Conservation (phyloP, 2,113 vertebrate genomes). For the Nestor notabilis region DNA sequence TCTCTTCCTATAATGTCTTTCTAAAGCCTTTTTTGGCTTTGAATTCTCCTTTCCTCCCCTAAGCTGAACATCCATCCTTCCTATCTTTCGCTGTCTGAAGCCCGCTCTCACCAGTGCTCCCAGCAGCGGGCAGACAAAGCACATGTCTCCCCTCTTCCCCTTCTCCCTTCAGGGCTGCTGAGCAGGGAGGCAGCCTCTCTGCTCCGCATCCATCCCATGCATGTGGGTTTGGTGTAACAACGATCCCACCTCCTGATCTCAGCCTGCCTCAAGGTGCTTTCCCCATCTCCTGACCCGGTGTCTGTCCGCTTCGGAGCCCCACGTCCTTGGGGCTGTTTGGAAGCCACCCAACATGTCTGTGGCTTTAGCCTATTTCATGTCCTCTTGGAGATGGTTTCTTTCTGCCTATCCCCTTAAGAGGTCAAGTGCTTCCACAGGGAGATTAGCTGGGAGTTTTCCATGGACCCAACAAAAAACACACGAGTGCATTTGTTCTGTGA, state of each 20-base stretch:
- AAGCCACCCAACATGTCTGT: rapidly evolving
- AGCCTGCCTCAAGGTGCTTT: not conserved
- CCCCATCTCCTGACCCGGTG: not conserved
- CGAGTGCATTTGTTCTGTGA: not conserved
- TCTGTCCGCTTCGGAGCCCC: rapidly evolving
- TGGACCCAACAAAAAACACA: not conserved
- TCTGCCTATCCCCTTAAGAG: not conserved
- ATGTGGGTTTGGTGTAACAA: not conserved
- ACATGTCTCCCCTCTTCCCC: not conserved
- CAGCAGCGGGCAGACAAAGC: not conserved
- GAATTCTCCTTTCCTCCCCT: not conserved
- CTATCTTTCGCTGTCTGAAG: not conserved
- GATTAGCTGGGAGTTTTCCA: not conserved
- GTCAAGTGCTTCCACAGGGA: slow-evolving; percentile 19
- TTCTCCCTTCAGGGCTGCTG: not conserved
- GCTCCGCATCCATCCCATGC: not conserved
- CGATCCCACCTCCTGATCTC: not conserved
- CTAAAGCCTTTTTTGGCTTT: not conserved
- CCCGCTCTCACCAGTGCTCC: not conserved
- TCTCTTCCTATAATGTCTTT: not conserved
- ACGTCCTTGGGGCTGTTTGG: not conserved
- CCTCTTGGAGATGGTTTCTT: not conserved
- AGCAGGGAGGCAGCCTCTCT: not conserved
- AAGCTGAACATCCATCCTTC: not conserved
- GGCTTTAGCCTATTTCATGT: not conserved